Evolutionary conservation across 2,113 vertebrate species (phyloP), one percentile per base, ranked within the genome.

Genomic region (Sorex fumeus): DNA sequence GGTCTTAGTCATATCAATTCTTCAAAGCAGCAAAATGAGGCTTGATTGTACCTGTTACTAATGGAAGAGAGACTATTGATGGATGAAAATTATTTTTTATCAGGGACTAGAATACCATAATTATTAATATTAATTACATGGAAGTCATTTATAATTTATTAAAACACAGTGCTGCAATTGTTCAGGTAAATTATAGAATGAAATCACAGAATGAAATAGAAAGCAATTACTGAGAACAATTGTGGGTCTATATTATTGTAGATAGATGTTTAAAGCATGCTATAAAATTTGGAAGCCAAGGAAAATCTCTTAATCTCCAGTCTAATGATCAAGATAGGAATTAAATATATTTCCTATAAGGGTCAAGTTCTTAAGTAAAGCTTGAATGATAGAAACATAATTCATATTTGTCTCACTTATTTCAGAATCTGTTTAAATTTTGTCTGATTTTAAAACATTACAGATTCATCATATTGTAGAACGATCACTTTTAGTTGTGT

Each of bases 1-100:
- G 50, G 50, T 79, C 57, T 85, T 71, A 40, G 53, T 92, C 71
- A 92, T 53, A 91, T 90, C 71, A 88, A 11, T 13, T 88, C 91
- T 91, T 69, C 69, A 76, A 86, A 88, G 36, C 25, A 67, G 45
- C 32, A 94, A 80, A 94, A 85, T 45, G 30, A 12, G 82, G 34
- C 83, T 71, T 64, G 47, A 83, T 75, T 82, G 47, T 53, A 75
- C 47, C n/a, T 85, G 72, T 75, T 80, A 84, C 28, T 15, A 62
- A 47, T 28, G 21, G 69, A 84, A 84, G 45, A 71, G 11, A 34
- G n/a, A 30, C 16, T 45, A 53, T 21, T 57, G 25, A 62, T 28
- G 30, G 45, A 11, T 57, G 71, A 45, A 34, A 93, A 60, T 62
- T 43, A 89, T 16, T 60, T 2, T 69, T 86, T 69, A 50, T 10